A percentile compares a stretch with the other conserved stretches of the same genome.
These are phyloP conservation scores for Nothoprocta pentlandii DNA, from an alignment of 2,113 vertebrate genomes.

Conservation along the genomic window DNA sequence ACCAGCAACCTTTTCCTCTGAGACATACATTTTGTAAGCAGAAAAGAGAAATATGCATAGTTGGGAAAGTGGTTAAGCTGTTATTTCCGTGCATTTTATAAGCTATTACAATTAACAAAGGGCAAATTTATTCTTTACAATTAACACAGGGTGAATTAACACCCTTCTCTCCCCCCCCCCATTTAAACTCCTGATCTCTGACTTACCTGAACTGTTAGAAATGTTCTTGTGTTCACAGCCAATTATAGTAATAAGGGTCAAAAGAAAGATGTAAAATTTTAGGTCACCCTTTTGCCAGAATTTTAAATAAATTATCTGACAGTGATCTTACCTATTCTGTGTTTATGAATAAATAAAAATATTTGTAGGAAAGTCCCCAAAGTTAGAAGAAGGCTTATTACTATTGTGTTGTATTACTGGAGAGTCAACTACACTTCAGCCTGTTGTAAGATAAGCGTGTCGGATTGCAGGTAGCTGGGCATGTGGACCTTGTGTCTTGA, in stretches of 20 bases:
- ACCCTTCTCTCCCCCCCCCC: neutral
- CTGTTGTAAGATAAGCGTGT: neutral
- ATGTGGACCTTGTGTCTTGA: neutral
- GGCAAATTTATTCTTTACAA: neutral
- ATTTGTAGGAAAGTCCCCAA: neutral
- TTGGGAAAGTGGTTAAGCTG: neutral
- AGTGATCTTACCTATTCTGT: neutral
- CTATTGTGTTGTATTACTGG: neutral
- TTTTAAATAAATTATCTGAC: neutral
- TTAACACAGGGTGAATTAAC: neutral
- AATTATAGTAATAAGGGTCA: neutral
- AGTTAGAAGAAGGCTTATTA: neutral
- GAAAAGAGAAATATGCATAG: neutral
- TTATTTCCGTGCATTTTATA: neutral
- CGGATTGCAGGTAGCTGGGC: neutral
- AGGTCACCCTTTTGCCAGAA: neutral
- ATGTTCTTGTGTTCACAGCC: neutral
- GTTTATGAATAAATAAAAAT: neutral
- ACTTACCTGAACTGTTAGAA: neutral
- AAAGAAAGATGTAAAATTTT: conserved; percentile 11
- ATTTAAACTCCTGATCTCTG: neutral
- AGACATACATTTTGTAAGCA: neutral
- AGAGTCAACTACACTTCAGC: neutral
- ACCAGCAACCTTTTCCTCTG: neutral
- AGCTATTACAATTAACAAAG: neutral